phyloP scores from a whole-genome alignment of 2,888 invertebrate genomes.

The Myopa tessellatipennis region DNA sequence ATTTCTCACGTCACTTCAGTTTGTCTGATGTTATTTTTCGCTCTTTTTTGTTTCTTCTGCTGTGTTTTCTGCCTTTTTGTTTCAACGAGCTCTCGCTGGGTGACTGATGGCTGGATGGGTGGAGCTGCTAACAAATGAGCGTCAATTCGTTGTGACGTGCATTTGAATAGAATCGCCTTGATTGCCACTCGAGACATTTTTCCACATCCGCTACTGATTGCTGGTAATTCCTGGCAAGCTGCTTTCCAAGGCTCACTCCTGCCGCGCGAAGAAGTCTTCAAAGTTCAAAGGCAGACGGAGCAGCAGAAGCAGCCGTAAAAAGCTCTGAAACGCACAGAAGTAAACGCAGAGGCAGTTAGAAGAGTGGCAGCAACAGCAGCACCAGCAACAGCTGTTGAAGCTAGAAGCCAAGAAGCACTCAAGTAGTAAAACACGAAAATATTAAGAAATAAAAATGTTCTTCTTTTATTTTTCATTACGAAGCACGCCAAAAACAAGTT shows the following conservation, averaged over 20 bases:
- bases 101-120: background rate
- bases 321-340: background rate
- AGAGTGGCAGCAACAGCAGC: background rate
- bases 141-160: conserved; percentile 65
- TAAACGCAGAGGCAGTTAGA: background rate
- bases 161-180: conserved; percentile 65
- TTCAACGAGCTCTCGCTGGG: too few species aligned
- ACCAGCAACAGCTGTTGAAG: conserved; percentile 8
- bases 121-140: conserved; percentile 56
- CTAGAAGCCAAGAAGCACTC: conserved; percentile 1
- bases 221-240: conserved; percentile 23
- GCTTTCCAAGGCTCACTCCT: conserved; percentile 11
- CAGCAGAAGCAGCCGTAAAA: background rate
- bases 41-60: background rate
- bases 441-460: background rate
- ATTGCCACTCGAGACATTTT: conserved; percentile 66
- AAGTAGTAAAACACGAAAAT: conserved; percentile 3
- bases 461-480: background rate
- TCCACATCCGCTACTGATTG: conserved; percentile 45
- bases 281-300: background rate
- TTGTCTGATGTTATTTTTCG: background rate
- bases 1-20: background rate
- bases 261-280: conserved; percentile 20
- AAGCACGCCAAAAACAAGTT: too few species aligned
- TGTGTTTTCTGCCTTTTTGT: too few species aligned